Evolutionary conservation across 2,888 invertebrate genomes (phyloP).

Genomic region (Alitta virens): DNA sequence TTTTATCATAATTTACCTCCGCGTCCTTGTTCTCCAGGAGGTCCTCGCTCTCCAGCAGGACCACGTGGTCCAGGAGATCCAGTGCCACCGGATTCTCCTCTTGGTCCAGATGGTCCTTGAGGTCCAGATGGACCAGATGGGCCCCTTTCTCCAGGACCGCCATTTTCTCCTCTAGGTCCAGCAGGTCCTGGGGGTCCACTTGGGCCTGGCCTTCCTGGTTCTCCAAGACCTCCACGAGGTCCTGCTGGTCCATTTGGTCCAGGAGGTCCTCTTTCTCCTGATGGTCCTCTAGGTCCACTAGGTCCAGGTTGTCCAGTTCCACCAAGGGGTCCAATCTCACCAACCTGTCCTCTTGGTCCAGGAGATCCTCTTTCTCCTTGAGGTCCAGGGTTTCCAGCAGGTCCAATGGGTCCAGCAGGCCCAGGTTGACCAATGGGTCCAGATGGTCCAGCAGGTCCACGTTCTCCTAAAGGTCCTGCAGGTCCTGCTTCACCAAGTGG

Average conservation of each 20-base stretch:
- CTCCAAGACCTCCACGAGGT: constrained; percentile 16
- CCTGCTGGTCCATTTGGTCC: constrained; percentile 27
- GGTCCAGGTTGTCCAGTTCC: constrained; percentile 12
- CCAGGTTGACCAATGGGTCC: constrained; percentile 24
- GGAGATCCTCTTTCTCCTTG: constrained; percentile 21
- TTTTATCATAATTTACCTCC: no score
- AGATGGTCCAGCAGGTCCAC: constrained; percentile 23
- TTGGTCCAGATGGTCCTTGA: constrained; percentile 9
- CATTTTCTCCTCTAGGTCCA: constrained; percentile 16
- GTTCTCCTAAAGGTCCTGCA: constrained; percentile 12
- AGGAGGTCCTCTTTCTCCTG: constrained; percentile 9
- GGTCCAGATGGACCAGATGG: constrained; percentile 20
- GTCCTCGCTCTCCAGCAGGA: background rate
- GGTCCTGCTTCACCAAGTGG: constrained; percentile 6
- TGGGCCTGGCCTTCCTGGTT: constrained; percentile 17
- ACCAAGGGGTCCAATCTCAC: constrained; percentile 24
- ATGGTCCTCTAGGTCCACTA: constrained; percentile 17
- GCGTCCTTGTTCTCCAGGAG: constrained; percentile 12
- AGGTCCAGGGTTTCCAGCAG: constrained; percentile 12
- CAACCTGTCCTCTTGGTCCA: constrained; percentile 22
- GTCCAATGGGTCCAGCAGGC: constrained; percentile 14
- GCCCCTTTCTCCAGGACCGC: constrained; percentile 32
- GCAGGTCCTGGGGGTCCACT: constrained; percentile 24
- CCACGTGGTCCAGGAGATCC: constrained; percentile 20
- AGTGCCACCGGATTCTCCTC: constrained; percentile 8